Conservation (phyloP, 2,113 vertebrate genomes). For the Lepisosteus osseus region DNA sequence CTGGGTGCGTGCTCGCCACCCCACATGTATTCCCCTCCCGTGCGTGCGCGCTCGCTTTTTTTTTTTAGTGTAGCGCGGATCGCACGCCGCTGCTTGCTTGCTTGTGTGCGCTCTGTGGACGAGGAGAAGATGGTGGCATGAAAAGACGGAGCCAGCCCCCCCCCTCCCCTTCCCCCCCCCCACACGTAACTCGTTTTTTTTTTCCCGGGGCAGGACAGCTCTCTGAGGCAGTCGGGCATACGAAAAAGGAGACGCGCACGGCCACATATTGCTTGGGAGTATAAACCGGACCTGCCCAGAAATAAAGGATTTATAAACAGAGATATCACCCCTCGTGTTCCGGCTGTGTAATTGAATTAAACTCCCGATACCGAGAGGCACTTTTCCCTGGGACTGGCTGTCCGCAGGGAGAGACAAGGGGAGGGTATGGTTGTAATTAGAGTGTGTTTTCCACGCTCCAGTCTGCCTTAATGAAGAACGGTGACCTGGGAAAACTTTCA, state of each 20-base stretch:
- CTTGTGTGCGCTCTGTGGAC: slow-evolving; percentile 14
- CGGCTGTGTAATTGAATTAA: slow-evolving; percentile 57
- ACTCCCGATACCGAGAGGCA: slow-evolving; percentile 36
- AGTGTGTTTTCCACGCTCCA: slow-evolving; percentile 25
- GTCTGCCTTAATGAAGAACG: slow-evolving; percentile 29
- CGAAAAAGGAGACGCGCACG: slow-evolving; percentile 37
- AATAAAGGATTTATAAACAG: slow-evolving; percentile 31
- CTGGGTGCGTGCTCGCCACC: slow-evolving; percentile 43
- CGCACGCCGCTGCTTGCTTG: slow-evolving; percentile 25
- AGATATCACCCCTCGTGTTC: slow-evolving; percentile 24
- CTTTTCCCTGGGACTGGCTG: slow-evolving; percentile 33
- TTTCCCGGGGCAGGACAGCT: slow-evolving; percentile 8
- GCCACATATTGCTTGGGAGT: slow-evolving; percentile 37
- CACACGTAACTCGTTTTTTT: too few species aligned
- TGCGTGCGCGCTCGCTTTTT: slow-evolving; percentile 35
- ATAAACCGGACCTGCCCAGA: slow-evolving; percentile 43
- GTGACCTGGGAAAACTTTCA: slow-evolving; percentile 48
- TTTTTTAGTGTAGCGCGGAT: slow-evolving; percentile 8
- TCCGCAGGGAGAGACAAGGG: slow-evolving; percentile 20
- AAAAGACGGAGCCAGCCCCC: slow-evolving; percentile 12
- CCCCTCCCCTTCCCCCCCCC: too few species aligned
- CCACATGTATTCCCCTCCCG: slow-evolving; percentile 24
- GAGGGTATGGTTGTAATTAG: slow-evolving; percentile 44
- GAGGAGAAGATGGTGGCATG: slow-evolving; percentile 53
- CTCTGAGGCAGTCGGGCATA: slow-evolving; percentile 3